phyloP scores from a whole-genome alignment of 2,888 invertebrate genomes.

The Oconnorella tubifera region DNA sequence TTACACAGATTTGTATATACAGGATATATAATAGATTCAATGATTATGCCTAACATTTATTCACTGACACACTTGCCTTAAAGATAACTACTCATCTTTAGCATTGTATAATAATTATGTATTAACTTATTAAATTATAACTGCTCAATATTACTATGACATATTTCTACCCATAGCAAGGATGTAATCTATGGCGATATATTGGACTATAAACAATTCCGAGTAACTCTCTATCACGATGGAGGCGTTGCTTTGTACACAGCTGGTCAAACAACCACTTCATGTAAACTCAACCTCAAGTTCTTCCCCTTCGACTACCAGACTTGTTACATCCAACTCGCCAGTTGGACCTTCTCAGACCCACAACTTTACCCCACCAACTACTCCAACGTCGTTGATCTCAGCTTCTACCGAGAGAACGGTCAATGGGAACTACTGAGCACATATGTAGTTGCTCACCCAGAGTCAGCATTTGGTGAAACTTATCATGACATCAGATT shows the following conservation, averaged over 20 bases:
- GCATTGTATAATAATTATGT: no score
- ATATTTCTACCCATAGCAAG: no score
- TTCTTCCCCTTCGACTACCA: slow-evolving; percentile 9
- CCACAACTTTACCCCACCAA: neutral
- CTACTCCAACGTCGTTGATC: neutral
- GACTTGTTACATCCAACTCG: slow-evolving; percentile 8
- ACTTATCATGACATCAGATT: slow-evolving; percentile 14
- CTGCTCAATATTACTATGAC: no score
- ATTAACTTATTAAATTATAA: no score
- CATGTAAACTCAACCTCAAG: neutral
- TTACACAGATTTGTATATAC: no score
- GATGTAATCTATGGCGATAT: slow-evolving; percentile 18
- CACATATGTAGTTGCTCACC: slow-evolving; percentile 19
- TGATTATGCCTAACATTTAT: no score
- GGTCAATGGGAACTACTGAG: slow-evolving; percentile 40
- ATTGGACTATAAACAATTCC: slow-evolving; percentile 16
- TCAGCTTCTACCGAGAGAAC: slow-evolving; percentile 31
- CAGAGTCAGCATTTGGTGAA: slow-evolving; percentile 1
- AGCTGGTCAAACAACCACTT: slow-evolving; percentile 3
- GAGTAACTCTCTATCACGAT: neutral
- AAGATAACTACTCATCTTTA: no score
- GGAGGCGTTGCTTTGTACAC: neutral
- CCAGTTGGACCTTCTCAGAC: slow-evolving; percentile 6
- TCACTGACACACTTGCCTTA: no score
- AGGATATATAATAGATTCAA: no score